Evolutionary conservation across 2,113 vertebrate genomes (phyloP), one percentile per base, ranked within the genome.

Genomic region (Tetrax tetrax): DNA sequence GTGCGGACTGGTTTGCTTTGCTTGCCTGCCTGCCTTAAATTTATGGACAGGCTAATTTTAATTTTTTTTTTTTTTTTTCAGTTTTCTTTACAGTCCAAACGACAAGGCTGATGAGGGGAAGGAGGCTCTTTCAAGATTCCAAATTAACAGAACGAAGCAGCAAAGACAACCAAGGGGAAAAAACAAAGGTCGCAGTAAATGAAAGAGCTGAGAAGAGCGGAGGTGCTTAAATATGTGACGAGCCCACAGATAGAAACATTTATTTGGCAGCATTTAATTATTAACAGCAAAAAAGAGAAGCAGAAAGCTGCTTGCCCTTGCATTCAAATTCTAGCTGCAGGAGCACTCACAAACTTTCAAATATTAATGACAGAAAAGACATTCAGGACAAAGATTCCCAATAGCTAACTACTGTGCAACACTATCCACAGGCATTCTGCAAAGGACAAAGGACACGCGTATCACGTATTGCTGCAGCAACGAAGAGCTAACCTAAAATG

Each of bases 321-420:
- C 2, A 0, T 71, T 87, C 74, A 84, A 87, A 75, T 64, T 77
- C n/a, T 57, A 61, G 54, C 41, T 2, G 1, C 70, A 85, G 68
- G 51, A 93, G 64, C 45, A 80, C 66, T 31, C 41, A 14, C 37
- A 59, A 54, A 74, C 53, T 83, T 77, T 66, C 82, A 96, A 83
- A 88, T 83, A 88, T 86, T 90, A 90, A 94, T 80, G 71, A 92
- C 33, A 96, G 50, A 85, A 72, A 60, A 88, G 59, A 51, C 22
- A 71, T 15, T 37, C 24, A 25, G 65, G 14, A 69, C 35, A 84
- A 91, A 69, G 66, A 91, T 72, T 70, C 54, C 41, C 63, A 89
- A 33, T 1, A 65, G 33, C 69, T 70, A 37, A 68, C 31, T 37
- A 25, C 19, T 48, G 28, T 69, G 82, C 75, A 90, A 83, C 29